These are phyloP conservation scores for Umimayanthus chanpuru DNA, from an alignment of 92 coral and sea anemone genomes.

Conservation along the genomic window DNA sequence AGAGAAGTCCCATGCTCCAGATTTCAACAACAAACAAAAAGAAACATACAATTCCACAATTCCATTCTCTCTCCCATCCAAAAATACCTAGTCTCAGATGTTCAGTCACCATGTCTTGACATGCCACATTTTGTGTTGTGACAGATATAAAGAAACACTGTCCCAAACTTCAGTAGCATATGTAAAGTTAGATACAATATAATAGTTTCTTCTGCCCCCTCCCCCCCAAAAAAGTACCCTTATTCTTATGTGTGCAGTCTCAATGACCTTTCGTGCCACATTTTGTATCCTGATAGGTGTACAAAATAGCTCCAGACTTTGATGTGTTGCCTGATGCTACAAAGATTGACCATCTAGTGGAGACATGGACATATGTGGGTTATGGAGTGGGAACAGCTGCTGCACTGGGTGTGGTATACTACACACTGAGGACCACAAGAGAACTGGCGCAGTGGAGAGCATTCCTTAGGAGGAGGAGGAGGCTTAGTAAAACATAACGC, in stretches of 20 bases:
- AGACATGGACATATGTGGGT: slow-evolving; percentile 89
- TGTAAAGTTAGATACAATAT: too few species aligned
- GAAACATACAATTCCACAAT: too few species aligned
- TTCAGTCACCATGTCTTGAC: neutral
- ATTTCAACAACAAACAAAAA: too few species aligned
- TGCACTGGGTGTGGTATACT: slow-evolving; percentile 75
- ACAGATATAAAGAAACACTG: slow-evolving; percentile 43
- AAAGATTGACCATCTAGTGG: slow-evolving; percentile 79
- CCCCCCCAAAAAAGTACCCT: neutral
- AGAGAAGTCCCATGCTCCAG: slow-evolving; percentile 15
- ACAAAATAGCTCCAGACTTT: slow-evolving; percentile 62
- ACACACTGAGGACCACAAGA: slow-evolving; percentile 76
- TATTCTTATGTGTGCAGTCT: neutral
- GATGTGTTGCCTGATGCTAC: slow-evolving; percentile 96
- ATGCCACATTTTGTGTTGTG: neutral
- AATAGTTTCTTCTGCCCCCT: too few species aligned
- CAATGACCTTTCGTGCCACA: neutral
- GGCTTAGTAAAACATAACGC: slow-evolving; percentile 5
- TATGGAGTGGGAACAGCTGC: slow-evolving; percentile 77
- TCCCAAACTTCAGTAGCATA: too few species aligned
- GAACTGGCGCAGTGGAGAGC: slow-evolving; percentile 93
- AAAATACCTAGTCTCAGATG: neutral
- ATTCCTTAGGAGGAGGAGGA: slow-evolving; percentile 72
- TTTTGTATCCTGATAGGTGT: slow-evolving; percentile 34
- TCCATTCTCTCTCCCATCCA: neutral